These are phyloP conservation scores for Hydractinia echinata DNA, from an alignment of 30 jellyfish, hydroid and myxozoan genomes.

Conservation along the genomic window DNA sequence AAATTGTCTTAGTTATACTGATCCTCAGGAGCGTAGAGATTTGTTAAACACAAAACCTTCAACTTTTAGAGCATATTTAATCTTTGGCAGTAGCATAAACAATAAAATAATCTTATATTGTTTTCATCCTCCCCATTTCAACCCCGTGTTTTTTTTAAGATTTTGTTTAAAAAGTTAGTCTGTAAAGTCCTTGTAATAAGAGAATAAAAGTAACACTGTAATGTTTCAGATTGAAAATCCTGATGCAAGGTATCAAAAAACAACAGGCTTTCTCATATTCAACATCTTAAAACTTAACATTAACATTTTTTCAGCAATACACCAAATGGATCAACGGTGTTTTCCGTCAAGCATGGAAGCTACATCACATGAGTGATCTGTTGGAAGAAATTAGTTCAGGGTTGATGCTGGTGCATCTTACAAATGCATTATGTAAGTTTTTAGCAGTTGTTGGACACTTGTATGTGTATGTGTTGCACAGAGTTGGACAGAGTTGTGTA, in stretches of 20 bases:
- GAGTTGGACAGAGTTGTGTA: not conserved
- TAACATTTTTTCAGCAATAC: not conserved
- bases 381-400: constrained; percentile 7
- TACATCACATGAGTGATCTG: not conserved
- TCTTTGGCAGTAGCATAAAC: too few relatives aligned
- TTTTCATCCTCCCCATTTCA: too few relatives aligned
- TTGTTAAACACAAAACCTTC: too few relatives aligned
- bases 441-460: not conserved
- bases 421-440: constrained; percentile 8
- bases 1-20: too few relatives aligned
- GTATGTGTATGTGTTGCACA: not conserved
- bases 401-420: not conserved
- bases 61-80: too few relatives aligned
- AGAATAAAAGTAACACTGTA: not conserved
- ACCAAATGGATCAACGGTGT: not conserved
- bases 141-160: too few relatives aligned
- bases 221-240: not conserved
- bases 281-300: not conserved
- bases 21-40: too few relatives aligned
- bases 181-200: too few relatives aligned
- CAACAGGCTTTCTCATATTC: too few relatives aligned
- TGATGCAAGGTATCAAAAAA: too few relatives aligned
- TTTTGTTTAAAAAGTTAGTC: too few relatives aligned
- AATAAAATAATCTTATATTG: too few relatives aligned
- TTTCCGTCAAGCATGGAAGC: not conserved